A percentile compares a stretch with the other conserved stretches of the same genome.
These are phyloP conservation scores for Hippocampus zosterae DNA, from an alignment of 2,113 vertebrate species.

Conservation along the genomic window DNA sequence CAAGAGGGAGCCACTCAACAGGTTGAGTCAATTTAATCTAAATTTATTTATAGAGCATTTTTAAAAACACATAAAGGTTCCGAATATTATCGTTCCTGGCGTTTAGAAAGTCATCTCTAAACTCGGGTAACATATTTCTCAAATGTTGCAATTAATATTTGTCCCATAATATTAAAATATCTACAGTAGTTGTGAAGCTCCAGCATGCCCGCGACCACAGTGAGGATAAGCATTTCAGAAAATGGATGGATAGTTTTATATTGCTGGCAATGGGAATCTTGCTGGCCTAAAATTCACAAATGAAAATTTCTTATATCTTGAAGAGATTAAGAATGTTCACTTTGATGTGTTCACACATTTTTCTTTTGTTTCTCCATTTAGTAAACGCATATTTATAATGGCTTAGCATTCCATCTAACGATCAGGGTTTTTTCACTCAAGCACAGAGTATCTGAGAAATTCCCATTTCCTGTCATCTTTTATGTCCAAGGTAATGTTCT, in stretches of 20 bases:
- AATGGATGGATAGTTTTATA: neutral
- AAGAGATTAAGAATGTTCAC: neutral
- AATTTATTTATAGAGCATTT: neutral
- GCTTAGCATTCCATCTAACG: constrained; percentile 12
- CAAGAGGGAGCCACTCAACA: neutral
- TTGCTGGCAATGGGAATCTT: neutral
- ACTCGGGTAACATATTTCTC: too few species aligned
- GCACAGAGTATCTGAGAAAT: constrained; percentile 20
- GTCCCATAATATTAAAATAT: too few species aligned
- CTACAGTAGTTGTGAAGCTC: too few species aligned
- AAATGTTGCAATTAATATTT: too few species aligned
- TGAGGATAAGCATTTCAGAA: too few species aligned
- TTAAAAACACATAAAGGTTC: neutral
- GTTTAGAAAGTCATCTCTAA: too few species aligned
- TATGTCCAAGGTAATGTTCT: neutral
- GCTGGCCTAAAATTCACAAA: neutral
- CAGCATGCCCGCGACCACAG: too few species aligned
- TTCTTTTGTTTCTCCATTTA: constrained; percentile 10
- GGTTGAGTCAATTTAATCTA: neutral
- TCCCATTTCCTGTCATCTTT: constrained; percentile 8
- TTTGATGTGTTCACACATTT: neutral
- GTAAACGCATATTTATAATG: constrained; percentile 8
- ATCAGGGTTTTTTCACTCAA: constrained; percentile 27
- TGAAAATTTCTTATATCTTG: neutral
- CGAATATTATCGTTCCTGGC: too few species aligned